Base-by-base conservation (phyloP, 2,888 invertebrate species). In the Hypselothyrea guttata region DNA sequence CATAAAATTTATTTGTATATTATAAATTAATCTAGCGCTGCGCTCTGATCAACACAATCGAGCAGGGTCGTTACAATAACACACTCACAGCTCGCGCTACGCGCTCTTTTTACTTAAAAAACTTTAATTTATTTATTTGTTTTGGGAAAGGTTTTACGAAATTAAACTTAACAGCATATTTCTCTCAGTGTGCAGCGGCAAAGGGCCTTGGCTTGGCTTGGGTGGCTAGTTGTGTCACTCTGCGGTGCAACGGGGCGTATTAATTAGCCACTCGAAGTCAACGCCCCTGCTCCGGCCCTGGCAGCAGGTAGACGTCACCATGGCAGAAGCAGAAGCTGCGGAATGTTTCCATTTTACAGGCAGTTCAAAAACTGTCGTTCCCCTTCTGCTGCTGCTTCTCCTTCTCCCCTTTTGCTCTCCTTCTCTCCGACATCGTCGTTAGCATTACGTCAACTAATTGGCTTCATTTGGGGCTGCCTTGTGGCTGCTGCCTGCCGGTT, bases 381-480 rank as follows among this genome's bases (percentile, higher is more conserved):
- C 35, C 33, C 47, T 11, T 1, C 41, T 38, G 15, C 4, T 27
- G 2, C 13, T 1, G 13, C 11, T 46, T 22, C 44, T 55, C 40
- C 49, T 38, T 11, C 16, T 37, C 37, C n/a, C 16, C 16, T n/a
- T n/a, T n/a, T n/a, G n/a, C 16, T 4, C 22, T 5, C 22, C 38
- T 42, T 4, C 22, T 5, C 22, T 18, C 40, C 33, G 47, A 60
- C 60, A 63, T 58, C 62, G 70, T 77, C 77, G 82, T 84, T 71
- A 82, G 58, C 78, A 78, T 84, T 78, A 82, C 82, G 77, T 84
- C 77, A 78, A 77, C 84, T 78, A 78, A 78, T 78, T 78, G 78
- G 78, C 84, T 78, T 78, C 78, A 84, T 84, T 77, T 78, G 84
- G 82, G 78, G 82, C 77, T 74, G 75, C 82, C 78, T 62, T 81